phyloP scores from a whole-genome alignment of 1,140 invertebrate genomes.

The Conus betulinus region DNA sequence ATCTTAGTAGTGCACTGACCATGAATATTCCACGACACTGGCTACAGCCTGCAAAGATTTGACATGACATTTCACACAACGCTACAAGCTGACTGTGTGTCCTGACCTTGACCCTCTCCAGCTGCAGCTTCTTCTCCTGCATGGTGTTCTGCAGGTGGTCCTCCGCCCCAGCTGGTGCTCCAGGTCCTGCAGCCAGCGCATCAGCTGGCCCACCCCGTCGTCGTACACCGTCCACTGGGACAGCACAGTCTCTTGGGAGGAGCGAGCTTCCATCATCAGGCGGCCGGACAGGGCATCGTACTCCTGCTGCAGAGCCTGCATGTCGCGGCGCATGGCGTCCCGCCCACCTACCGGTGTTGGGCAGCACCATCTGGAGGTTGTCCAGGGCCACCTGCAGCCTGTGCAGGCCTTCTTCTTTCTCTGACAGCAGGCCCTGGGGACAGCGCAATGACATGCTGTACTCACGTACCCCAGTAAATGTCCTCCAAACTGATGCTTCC shows the following conservation, averaged over 20 bases:
- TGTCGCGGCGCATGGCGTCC: conserved; percentile 87
- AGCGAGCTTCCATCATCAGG: conserved; percentile 90
- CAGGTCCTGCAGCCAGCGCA: conserved; percentile 93
- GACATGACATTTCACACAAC: no score
- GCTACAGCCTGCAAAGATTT: no score
- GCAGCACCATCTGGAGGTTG: conserved; percentile 91
- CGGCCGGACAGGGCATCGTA: conserved; percentile 91
- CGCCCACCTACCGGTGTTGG: conserved; percentile 94
- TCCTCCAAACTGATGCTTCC: no score
- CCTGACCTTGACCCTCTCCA: conserved; percentile 89
- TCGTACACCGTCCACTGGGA: conserved; percentile 73
- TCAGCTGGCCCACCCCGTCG: conserved; percentile 85
- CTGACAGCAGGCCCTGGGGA: conserved; percentile 61
- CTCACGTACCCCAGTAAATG: no score
- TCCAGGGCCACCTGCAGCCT: conserved; percentile 92
- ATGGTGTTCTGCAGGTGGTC: conserved; percentile 92
- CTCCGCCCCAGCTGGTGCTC: conserved; percentile 91
- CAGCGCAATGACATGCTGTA: no score
- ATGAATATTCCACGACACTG: no score
- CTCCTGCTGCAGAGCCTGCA: conserved; percentile 90
- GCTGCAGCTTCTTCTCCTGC: conserved; percentile 94
- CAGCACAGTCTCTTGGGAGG: conserved; percentile 87
- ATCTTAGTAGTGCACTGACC: no score
- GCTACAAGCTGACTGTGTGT: not conserved
- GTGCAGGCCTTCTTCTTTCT: conserved; percentile 88